These are phyloP conservation scores for Atherinomorus stipes DNA, from an alignment of 2,113 vertebrate species.

Conservation along the genomic window DNA sequence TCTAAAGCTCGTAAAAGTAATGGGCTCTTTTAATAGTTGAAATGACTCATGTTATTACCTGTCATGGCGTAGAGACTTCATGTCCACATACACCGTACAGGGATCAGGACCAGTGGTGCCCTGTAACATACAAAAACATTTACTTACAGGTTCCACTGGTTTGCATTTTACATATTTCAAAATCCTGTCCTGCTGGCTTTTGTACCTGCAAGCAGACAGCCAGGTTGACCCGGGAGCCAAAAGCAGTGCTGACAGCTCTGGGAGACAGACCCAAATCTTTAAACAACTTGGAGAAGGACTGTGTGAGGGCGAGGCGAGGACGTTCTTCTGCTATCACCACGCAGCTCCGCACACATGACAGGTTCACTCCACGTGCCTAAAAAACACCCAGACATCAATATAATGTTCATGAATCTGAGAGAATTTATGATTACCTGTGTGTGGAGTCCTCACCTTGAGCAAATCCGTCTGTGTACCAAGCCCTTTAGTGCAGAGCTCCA, in stretches of 20 bases:
- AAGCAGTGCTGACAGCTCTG: conserved; percentile 95
- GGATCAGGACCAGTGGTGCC: conserved; percentile 98
- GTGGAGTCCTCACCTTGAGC: conserved; percentile 86
- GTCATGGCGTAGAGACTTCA: conserved; percentile 98
- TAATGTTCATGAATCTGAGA: neutral
- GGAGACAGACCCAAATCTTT: conserved; percentile 94
- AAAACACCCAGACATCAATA: conserved; percentile 7
- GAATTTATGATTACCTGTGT: neutral
- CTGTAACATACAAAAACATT: conserved; percentile 72
- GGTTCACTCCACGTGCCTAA: conserved; percentile 92
- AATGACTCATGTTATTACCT: conserved; percentile 81
- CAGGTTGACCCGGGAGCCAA: conserved; percentile 95
- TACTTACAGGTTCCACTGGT: neutral
- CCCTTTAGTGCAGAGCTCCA: conserved; percentile 98
- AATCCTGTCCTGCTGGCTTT: neutral
- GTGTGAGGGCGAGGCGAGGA: conserved; percentile 89
- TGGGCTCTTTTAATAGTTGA: neutral
- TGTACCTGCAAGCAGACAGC: conserved; percentile 96
- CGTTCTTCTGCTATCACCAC: conserved; percentile 96
- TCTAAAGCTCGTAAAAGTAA: too few species aligned
- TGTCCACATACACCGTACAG: conserved; percentile 96
- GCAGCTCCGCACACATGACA: conserved; percentile 94
- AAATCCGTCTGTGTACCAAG: conserved; percentile 95
- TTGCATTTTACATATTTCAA: neutral
- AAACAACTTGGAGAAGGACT: conserved; percentile 98